phyloP scores from a whole-genome alignment of 2,797 vertebrate species.

The Eulemur albifrons region DNA sequence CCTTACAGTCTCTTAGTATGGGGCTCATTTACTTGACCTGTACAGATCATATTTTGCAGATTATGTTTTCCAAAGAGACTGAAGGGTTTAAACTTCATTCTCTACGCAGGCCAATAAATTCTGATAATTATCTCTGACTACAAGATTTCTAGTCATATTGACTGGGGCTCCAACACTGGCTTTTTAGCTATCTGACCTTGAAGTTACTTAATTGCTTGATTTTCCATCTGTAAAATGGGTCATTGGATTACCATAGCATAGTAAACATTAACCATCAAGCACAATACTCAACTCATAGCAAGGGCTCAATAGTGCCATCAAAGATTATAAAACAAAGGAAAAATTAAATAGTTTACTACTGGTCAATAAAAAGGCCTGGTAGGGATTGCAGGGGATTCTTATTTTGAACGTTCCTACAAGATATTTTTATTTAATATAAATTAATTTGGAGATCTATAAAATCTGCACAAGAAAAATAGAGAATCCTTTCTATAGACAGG shows the following conservation, averaged over 20 bases:
- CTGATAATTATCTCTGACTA: neutral
- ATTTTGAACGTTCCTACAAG: neutral
- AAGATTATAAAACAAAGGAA: neutral
- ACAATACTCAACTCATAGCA: neutral
- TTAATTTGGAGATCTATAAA: neutral
- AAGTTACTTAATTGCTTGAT: slow-evolving; percentile 21
- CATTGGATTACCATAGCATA: neutral
- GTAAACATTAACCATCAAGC: slow-evolving; percentile 24
- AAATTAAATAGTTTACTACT: neutral
- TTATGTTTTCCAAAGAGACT: neutral
- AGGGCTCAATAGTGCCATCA: neutral
- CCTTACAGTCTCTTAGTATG: neutral
- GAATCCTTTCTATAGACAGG: neutral
- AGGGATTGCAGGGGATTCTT: neutral
- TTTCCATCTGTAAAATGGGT: slow-evolving; percentile 21
- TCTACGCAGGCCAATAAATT: neutral
- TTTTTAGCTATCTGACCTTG: neutral
- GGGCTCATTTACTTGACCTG: neutral
- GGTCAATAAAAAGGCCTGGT: neutral
- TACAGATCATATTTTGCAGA: neutral
- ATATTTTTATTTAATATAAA: neutral
- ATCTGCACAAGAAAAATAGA: neutral
- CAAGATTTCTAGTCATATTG: neutral
- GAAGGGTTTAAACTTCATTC: neutral
- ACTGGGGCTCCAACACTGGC: neutral